Evolutionary conservation across 2,113 vertebrate genomes (phyloP), one percentile per base, ranked within the genome.

Genomic region (Cynoglossus semilaevis): DNA sequence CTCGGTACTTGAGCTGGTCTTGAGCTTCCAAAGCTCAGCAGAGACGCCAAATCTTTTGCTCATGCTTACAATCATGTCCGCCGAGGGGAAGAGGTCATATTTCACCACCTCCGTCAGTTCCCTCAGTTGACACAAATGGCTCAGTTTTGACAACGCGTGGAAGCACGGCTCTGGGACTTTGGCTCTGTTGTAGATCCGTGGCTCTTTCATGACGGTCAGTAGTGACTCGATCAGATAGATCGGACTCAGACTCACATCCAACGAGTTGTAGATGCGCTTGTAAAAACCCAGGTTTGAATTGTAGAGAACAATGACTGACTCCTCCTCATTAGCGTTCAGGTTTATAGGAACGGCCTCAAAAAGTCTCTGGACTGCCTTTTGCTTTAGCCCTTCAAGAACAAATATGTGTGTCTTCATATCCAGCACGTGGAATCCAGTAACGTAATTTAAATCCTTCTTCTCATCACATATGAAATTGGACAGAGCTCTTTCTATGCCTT

Each of bases 371-470:
- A 94, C 70, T 48, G 90, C 92, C 60, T 79, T 79, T n/a, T 88
- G 71, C 36, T 84, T 92, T 63, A 95, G 66, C 46, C 94, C 94
- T 77, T 95, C 94, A 36, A 95, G 78, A 48, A 94, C 57, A 56
- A 95, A 86, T 41, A 96, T 79, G 77, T 95, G 91, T 13, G 68
- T 60, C 66, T 16, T 65, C 42, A 88, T 90, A 29, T 96, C 93
- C 55, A 88, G 16, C 54, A 94, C 47, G 15, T 95, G 92, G 83
- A 96, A 92, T 44, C 94, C 93, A 0, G 92, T 93, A 62, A 96
- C 74, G 55, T 92, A 54, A 54, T 95, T 90, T 63, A 93, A 65
- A 35, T 82, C 49, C 1, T 47, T 70, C 67, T 65, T 80, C 1
- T 83, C 74, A 51, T 76, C 75, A 9, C 78, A 56, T 15, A 77